Evolutionary conservation across 2,113 vertebrate species (phyloP), one percentile per base, ranked within the genome.

Genomic region (Brachypodius melanocephalos): DNA sequence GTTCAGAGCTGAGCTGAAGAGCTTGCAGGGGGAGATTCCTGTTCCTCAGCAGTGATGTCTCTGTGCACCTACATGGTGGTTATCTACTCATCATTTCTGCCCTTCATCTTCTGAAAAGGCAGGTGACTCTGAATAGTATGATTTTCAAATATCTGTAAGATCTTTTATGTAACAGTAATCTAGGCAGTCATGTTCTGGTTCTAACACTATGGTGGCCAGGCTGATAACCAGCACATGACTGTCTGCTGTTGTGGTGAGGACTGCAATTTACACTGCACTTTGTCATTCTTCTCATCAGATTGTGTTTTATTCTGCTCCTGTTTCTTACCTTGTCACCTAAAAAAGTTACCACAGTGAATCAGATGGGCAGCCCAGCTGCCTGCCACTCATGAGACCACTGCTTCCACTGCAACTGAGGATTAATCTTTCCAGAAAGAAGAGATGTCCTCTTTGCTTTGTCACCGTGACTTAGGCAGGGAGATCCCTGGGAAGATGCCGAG

Each of bases 1-100:
- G 92, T 52, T 94, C 68, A 71, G 88, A 85, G 65, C n/a, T 31
- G 57, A 93, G 62, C 55, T 34, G 46, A 67, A 61, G 62, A 71
- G 79, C 48, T 63, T 88, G 57, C 36, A 86, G 89, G 43, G 85
- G 89, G 52, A 75, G 83, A 66, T 76, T 75, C 81, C 75, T 81
- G 16, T 49, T 75, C 74, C 26, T 61, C 69, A 77, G 17, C 42
- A 93, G 48, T 1, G 7, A 51, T 46, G 63, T 73, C 82, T 93
- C 78, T 72, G 75, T 83, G 65, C 22, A 80, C 78, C 68, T 85
- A 72, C 43, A 25, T 62, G 55, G 82, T 67, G 88, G 49, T 86
- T 67, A 80, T 80, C 92, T 67, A 12, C 75, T 90, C 85, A 45
- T 78, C n/a, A 62, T 81, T 93, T 84, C 67, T 95, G 68, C 55